phyloP scores from a whole-genome alignment of 1,140 invertebrate species.

The Apis laboriosa region DNA sequence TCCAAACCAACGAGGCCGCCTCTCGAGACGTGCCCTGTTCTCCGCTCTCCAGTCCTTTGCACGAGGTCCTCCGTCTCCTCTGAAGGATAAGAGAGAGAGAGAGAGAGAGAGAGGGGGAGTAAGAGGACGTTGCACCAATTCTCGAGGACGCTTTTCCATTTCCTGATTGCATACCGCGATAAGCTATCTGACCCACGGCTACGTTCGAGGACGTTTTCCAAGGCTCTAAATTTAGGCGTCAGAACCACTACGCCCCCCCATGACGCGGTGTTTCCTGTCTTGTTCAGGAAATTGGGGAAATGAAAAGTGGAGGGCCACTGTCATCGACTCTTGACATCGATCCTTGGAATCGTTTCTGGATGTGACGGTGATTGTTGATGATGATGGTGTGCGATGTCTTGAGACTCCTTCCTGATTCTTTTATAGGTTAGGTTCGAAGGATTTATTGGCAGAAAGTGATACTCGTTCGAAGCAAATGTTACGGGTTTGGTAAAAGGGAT shows the following conservation, averaged over 20 bases:
- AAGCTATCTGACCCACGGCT: constrained; percentile 1
- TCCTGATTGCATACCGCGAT: neutral
- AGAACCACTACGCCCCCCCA: neutral
- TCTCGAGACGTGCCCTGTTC: neutral
- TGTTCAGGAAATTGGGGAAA: constrained; percentile 3
- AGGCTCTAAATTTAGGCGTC: neutral
- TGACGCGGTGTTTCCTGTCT: neutral
- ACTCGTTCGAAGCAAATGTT: no score
- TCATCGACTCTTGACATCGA: neutral
- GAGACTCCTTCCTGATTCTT: no score
- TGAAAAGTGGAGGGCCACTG: constrained; percentile 3
- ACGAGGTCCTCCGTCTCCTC: neutral
- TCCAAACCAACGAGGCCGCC: neutral
- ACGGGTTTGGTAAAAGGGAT: no score
- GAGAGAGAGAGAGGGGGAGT: neutral
- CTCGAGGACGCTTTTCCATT: constrained; percentile 14
- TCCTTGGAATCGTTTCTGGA: neutral
- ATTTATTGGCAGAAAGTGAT: no score
- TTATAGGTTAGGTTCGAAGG: no score
- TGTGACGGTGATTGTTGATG: no score
- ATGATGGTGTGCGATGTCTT: no score
- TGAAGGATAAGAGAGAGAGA: neutral
- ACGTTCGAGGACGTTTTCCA: constrained; percentile 2
- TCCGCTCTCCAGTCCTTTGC: neutral
- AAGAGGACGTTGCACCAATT: neutral